Conservation (phyloP, 2,113 vertebrate species). For the Argyrosomus japonicus region DNA sequence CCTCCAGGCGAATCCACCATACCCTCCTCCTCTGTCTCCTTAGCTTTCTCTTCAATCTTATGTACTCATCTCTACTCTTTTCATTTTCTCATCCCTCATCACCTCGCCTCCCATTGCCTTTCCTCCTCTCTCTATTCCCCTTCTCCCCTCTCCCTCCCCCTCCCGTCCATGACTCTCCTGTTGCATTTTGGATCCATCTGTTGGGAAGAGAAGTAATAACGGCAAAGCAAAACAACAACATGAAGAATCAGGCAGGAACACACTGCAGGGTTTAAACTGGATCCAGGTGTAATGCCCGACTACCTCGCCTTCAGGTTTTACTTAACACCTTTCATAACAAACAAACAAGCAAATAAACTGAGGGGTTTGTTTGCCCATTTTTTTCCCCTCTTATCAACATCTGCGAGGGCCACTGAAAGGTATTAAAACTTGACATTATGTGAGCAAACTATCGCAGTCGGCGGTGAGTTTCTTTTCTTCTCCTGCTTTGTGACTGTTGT, state of each 20-base stretch:
- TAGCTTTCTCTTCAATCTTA: constrained; percentile 18
- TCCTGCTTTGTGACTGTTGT: constrained; percentile 21
- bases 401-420: constrained; percentile 39
- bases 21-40: constrained; percentile 23
- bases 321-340: constrained; percentile 42
- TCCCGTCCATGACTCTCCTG: constrained; percentile 33
- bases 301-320: constrained; percentile 47
- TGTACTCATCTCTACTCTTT: neutral
- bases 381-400: constrained; percentile 34
- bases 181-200: constrained; percentile 71
- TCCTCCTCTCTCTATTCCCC: neutral
- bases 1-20: constrained; percentile 45
- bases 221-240: constrained; percentile 37
- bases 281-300: constrained; percentile 74
- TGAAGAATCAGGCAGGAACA: constrained; percentile 52
- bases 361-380: constrained; percentile 18
- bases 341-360: constrained; percentile 53
- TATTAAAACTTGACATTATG: constrained; percentile 46
- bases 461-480: neutral
- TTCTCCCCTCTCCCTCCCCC: neutral
- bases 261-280: constrained; percentile 57
- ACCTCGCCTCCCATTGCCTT: neutral
- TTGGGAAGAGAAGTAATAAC: constrained; percentile 59
- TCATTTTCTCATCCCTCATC: constrained; percentile 11
- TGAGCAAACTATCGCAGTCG: constrained; percentile 41